Base-by-base conservation (phyloP, 2,888 invertebrate genomes). In the Andrena bicolor region DNA sequence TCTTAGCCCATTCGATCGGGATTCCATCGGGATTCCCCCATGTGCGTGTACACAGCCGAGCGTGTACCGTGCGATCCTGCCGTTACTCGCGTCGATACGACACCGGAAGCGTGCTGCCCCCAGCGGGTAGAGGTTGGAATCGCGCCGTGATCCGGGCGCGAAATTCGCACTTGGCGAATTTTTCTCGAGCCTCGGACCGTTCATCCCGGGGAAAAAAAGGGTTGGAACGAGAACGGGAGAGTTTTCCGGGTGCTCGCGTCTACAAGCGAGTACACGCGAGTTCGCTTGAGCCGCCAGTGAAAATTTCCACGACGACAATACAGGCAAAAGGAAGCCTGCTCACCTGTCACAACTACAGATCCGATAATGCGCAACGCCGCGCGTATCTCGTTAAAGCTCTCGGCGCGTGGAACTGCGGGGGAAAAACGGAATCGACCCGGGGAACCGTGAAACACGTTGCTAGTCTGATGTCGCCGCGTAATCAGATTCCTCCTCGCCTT, bases 1-100 rank as follows among this genome's bases (percentile, higher is more conserved):
- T 82, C 77, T 83, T 86, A 84, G 63, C 76, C 82, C 61, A 74
- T 83, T 72, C 65, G 64, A 49, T 51, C 35, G 63, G 85, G 74
- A 84, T 86, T 84, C 73, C 85, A 75, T 84, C 80, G 60, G 51
- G 75, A 71, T 58, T 71, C 48, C 68, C 20, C 53, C 69, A 41
- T 58, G 65, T 61, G 66, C 61, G 66, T 71, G 72, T 74, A 76
- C 78, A 56, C 63, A 32, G 61, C 48, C 51, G 58, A 56, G 51
- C 60, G 68, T 75, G 70, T 74, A 53, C 41, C 63, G 10, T 51
- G 6, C 79, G 28, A 63, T 20, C 63, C 48, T 13, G 28, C 30
- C 16, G 58, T 23, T 41, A 8, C 23, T 32, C 49, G 60, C 64
- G 49, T 48, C 30, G 63, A 68, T 35, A 23, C 53, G 60, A 65